Evolutionary conservation across 2,888 invertebrate species (phyloP).

Genomic region (Melieria picta): DNA sequence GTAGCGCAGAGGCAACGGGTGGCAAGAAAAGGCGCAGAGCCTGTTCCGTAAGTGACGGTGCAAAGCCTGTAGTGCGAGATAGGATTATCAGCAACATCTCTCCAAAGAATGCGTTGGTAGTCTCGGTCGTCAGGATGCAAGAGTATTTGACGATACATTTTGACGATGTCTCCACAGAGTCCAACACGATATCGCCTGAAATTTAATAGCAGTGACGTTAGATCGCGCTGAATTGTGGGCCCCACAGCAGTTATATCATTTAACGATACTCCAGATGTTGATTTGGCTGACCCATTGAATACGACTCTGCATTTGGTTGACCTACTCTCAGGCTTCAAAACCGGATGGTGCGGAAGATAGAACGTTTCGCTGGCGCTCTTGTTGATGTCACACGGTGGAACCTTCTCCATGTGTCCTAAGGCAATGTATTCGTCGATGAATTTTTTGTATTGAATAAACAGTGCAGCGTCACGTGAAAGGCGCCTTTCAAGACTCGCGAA

Average conservation of each 20-base stretch:
- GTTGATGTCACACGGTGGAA: slow-evolving; percentile 22
- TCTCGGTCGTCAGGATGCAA: slow-evolving; percentile 13
- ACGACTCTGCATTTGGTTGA: slow-evolving; percentile 36
- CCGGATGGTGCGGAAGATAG: slow-evolving; percentile 43
- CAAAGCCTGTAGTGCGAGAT: slow-evolving; percentile 11
- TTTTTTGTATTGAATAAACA: slow-evolving; percentile 29
- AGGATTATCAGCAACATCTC: slow-evolving; percentile 15
- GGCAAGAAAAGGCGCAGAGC: slow-evolving; percentile 16
- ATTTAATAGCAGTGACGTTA: slow-evolving; percentile 14
- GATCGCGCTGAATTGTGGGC: slow-evolving; percentile 23
- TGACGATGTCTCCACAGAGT: slow-evolving; percentile 8
- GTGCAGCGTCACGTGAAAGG: slow-evolving; percentile 5
- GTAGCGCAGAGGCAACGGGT: slow-evolving; percentile 2
- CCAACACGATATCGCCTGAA: slow-evolving; percentile 9
- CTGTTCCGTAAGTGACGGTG: slow-evolving; percentile 14
- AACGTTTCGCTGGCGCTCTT: slow-evolving; percentile 23
- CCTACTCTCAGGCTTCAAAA: slow-evolving; percentile 38
- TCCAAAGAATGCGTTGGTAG: slow-evolving; percentile 19
- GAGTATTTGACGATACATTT: slow-evolving; percentile 13
- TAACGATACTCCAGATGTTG: slow-evolving; percentile 22
- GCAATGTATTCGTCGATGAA: slow-evolving; percentile 40
- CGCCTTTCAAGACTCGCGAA: slow-evolving; percentile 11
- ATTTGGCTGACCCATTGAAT: slow-evolving; percentile 35
- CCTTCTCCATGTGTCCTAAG: slow-evolving; percentile 38
- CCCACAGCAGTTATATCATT: slow-evolving; percentile 31